A percentile compares a stretch with the other conserved stretches of the same genome.
Evolutionary conservation across 1,140 invertebrate genomes (phyloP).

Genomic region (Gryllus bimaculatus): DNA sequence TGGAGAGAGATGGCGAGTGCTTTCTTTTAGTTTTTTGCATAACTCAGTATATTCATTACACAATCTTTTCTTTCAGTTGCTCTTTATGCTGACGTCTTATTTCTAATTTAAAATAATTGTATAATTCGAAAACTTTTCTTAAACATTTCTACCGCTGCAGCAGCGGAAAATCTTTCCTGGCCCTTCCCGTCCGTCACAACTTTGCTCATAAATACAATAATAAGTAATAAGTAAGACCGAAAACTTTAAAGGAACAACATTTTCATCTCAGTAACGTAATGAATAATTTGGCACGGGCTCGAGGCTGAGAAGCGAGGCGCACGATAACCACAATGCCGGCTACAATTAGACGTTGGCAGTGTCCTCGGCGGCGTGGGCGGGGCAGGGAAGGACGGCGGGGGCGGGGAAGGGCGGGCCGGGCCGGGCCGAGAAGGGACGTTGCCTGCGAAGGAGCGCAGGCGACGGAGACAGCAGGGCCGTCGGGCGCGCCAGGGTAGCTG

Average conservation of each 20-base stretch:
- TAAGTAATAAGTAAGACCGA: not conserved
- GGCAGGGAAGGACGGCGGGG: too few species aligned
- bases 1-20: not conserved
- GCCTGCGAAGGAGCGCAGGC: too few species aligned
- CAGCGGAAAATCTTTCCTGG: not conserved
- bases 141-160: not conserved
- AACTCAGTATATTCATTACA: not conserved
- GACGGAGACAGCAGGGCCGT: not conserved
- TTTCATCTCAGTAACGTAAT: not conserved
- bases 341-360: not conserved
- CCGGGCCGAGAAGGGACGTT: not conserved
- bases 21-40: not conserved
- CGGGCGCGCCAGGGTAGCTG: not conserved
- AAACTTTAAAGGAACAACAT: not conserved
- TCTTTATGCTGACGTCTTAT: not conserved
- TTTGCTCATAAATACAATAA: constrained; percentile 2
- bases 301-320: not conserved
- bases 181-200: not conserved
- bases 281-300: not conserved
- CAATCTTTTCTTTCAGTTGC: not conserved
- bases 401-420: not conserved
- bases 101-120: not conserved
- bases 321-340: not conserved
- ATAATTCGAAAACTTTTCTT: not conserved
- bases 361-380: not conserved